Conservation (phyloP, 2,113 vertebrate genomes). For the Stegastes partitus region DNA sequence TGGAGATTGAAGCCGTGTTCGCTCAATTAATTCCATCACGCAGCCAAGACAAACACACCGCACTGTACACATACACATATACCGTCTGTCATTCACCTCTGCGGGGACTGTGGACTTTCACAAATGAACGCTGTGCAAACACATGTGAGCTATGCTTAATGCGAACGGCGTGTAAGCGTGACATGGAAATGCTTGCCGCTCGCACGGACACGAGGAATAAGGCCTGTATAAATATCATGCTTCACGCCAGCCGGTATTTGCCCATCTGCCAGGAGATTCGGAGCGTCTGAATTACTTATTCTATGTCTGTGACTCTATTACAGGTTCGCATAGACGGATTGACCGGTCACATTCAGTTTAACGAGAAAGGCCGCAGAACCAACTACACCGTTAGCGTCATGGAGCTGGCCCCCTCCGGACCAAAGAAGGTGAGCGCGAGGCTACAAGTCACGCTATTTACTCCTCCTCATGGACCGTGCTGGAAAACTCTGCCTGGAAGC, state of each 20-base stretch:
- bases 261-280: background rate
- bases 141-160: conserved; percentile 29
- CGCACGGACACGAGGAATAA: conserved; percentile 1
- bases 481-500: background rate
- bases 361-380: conserved; percentile 95
- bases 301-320: conserved; percentile 30
- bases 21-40: conserved; percentile 82
- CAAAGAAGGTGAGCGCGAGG: conserved; percentile 90
- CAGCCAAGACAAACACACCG: conserved; percentile 77
- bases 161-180: conserved; percentile 15
- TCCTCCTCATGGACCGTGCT: background rate
- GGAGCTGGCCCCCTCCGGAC: conserved; percentile 93
- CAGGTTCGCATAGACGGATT: conserved; percentile 96
- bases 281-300: background rate
- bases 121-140: conserved; percentile 53
- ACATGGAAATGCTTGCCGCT: conserved; percentile 18
- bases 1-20: conserved; percentile 76
- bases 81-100: conserved; percentile 67
- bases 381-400: conserved; percentile 97
- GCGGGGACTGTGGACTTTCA: conserved; percentile 31
- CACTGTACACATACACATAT: conserved; percentile 65
- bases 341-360: conserved; percentile 98
- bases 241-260: conserved; percentile 24
- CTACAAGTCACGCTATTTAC: background rate
- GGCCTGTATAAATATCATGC: background rate